A percentile compares a stretch with the other conserved stretches of the same genome.
Evolutionary conservation across 2,113 vertebrate species (phyloP).

Genomic region (Oenanthe oenanthe): DNA sequence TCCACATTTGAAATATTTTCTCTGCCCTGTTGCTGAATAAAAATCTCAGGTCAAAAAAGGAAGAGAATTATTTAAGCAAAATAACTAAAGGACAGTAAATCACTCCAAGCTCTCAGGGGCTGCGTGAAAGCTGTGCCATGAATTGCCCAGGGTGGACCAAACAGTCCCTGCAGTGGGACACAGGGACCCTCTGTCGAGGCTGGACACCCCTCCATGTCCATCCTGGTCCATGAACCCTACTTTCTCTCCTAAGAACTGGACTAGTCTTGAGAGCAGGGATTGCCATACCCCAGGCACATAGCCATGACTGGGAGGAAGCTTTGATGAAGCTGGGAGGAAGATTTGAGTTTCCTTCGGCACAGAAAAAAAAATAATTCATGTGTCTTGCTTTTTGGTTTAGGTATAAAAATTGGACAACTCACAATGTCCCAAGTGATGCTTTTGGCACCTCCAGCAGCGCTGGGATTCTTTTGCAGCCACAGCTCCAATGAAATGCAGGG

Average conservation of each 20-base stretch:
- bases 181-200: rapidly evolving
- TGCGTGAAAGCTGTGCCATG: background rate
- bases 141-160: background rate
- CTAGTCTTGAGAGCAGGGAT: background rate
- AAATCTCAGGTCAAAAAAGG: background rate
- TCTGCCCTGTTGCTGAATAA: background rate
- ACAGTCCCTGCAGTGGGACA: background rate
- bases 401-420: background rate
- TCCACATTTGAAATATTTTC: background rate
- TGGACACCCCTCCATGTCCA: background rate
- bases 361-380: rapidly evolving
- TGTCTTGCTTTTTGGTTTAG: background rate
- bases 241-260: background rate
- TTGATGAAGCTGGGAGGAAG: background rate
- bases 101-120: too few relatives aligned
- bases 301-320: background rate
- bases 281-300: background rate
- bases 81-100: background rate
- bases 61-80: background rate
- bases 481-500: rapidly evolving
- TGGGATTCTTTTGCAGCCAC: background rate
- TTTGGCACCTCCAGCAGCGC: background rate
- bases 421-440: background rate
- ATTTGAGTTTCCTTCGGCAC: background rate
- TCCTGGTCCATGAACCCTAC: background rate